Conservation (phyloP, 2,113 vertebrate species). For the Camelus dromedarius region DNA sequence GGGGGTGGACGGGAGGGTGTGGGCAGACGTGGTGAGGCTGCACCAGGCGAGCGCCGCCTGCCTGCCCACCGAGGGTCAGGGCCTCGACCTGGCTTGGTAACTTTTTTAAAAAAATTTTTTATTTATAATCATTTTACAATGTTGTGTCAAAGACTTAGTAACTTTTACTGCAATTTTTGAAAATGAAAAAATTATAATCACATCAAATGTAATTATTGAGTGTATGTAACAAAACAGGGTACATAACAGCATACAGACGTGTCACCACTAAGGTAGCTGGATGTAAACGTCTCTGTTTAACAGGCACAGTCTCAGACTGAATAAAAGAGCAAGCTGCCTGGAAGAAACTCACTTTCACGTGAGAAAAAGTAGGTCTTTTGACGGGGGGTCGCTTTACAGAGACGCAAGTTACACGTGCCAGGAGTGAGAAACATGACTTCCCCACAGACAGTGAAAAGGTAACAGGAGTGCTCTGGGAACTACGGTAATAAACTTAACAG, state of each 20-base stretch:
- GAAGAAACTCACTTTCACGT: neutral
- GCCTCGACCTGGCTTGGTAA: too few species aligned
- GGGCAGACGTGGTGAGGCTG: too few species aligned
- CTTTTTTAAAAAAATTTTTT: too few species aligned
- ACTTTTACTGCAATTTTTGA: neutral
- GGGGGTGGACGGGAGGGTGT: too few species aligned
- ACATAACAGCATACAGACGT: accelerated
- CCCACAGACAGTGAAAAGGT: too few species aligned
- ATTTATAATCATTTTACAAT: too few species aligned
- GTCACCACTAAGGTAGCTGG: neutral
- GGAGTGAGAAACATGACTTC: accelerated
- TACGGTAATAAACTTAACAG: too few species aligned
- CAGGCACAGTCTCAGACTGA: neutral
- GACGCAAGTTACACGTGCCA: accelerated
- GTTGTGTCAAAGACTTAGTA: too few species aligned
- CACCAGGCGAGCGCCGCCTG: too few species aligned
- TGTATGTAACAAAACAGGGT: neutral
- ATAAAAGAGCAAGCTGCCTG: neutral
- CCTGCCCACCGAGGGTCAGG: too few species aligned
- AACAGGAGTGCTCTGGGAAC: too few species aligned
- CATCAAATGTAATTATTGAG: neutral
- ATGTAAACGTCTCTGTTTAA: neutral
- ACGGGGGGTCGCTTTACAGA: neutral
- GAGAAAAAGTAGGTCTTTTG: neutral
- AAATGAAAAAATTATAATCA: neutral